phyloP scores from a whole-genome alignment of 2,113 vertebrate species.

The Syngnathus typhle region DNA sequence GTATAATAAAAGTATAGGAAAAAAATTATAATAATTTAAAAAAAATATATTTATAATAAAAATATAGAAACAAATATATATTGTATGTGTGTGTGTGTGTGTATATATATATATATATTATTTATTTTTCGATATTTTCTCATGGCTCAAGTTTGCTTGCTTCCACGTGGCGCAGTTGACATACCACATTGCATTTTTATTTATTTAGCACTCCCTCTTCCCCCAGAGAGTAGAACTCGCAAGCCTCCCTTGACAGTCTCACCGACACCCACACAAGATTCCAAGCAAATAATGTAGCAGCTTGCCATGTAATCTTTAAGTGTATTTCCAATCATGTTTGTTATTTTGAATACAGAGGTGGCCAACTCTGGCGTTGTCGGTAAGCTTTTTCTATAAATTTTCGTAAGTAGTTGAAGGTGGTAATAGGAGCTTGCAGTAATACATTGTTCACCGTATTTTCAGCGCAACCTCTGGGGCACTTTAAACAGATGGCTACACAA shows the following conservation, averaged over 20 bases:
- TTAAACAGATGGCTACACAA: conserved; percentile 5
- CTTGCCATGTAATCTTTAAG: not conserved
- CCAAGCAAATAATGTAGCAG: not conserved
- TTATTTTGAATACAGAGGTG: not conserved
- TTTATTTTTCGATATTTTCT: not conserved
- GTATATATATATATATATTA: too few species aligned
- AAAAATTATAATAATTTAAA: too few species aligned
- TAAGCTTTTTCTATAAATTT: not conserved
- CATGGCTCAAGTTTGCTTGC: not conserved
- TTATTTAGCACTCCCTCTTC: not conserved
- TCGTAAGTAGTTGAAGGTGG: not conserved
- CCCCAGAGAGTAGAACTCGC: not conserved
- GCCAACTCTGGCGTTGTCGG: not conserved
- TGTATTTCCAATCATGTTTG: not conserved
- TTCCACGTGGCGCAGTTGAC: conserved; percentile 8
- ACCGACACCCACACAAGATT: not conserved
- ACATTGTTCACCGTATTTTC: not conserved
- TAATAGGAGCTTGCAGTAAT: not conserved
- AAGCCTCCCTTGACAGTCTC: not conserved
- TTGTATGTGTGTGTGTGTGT: too few species aligned
- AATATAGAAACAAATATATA: too few species aligned
- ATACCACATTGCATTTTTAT: conserved; percentile 18
- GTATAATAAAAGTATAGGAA: too few species aligned
- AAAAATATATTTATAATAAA: too few species aligned
- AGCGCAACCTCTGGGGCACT: not conserved